Conservation (phyloP, 2,113 vertebrate species). For the Leptobrachium leishanense region DNA sequence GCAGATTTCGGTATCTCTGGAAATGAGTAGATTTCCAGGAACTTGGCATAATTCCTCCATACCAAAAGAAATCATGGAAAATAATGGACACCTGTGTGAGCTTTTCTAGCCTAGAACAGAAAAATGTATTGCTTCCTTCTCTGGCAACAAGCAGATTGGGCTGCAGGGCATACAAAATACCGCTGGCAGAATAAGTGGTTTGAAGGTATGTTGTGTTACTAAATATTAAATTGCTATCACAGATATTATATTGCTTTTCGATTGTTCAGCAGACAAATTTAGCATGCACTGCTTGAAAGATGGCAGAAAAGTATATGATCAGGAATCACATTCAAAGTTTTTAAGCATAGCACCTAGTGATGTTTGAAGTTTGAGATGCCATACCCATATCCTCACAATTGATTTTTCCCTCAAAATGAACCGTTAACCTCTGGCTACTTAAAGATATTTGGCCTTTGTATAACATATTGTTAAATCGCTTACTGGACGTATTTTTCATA, state of each 20-base stretch:
- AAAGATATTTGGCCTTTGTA: too few species aligned
- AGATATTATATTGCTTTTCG: neutral
- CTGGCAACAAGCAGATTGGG: neutral
- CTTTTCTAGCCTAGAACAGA: slow-evolving; percentile 7
- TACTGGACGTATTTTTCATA: too few species aligned
- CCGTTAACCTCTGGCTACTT: too few species aligned
- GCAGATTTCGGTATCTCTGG: slow-evolving; percentile 24
- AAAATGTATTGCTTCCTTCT: neutral
- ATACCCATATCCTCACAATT: too few species aligned
- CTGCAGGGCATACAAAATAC: neutral
- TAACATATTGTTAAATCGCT: too few species aligned
- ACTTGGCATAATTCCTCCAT: slow-evolving; percentile 19
- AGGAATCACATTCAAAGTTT: too few species aligned
- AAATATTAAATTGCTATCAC: neutral
- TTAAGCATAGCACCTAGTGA: too few species aligned
- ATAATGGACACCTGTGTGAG: slow-evolving; percentile 7
- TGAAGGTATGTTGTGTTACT: neutral
- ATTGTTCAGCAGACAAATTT: neutral
- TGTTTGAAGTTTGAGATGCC: too few species aligned
- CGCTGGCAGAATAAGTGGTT: neutral
- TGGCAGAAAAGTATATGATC: too few species aligned
- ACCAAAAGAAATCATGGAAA: slow-evolving; percentile 16
- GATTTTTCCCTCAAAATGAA: too few species aligned
- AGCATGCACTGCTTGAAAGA: too few species aligned
- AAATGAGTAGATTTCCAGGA: slow-evolving; percentile 25